Base-by-base conservation (phyloP, 2,888 invertebrate genomes). In the Callosobruchus maculatus region DNA sequence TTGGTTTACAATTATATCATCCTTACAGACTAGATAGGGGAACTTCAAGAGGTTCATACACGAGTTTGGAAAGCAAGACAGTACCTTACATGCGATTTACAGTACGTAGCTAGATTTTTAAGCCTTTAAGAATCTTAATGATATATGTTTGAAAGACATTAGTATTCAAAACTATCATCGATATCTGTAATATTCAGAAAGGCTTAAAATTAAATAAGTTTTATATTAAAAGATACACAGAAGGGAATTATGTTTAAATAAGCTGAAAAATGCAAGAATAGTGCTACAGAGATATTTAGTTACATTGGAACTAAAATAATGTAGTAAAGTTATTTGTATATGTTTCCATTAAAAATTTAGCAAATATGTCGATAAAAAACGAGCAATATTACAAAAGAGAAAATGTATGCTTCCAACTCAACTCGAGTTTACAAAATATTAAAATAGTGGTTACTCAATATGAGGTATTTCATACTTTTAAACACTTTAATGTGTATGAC, bases 1-100 rank as follows among this genome's bases (percentile, higher is more conserved):
- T 83, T 83, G 82, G 82, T 82, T 78, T 75, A 73, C 74, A 49
- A 49, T 72, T 68, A 76, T 74, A 74, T 77, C 73, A 74, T 73
- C 72, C 71, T 75, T 74, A 75, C 68, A 76, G 79, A 80, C 81
- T 80, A 80, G 80, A 80, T 73, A 73, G 73, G 73, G 49, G 49
- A 49, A 49, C 13, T 49, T 49, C 49, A 49, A 49, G 18, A 49
- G 13, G 26, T 26, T 4, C 26, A 2, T 26, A 26, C 26, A 26
- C 7, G 26, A 26, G 49, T 49, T 49, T 49, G 18, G 49, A 49
- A 49, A 13, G 49, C 49, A 49, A 18, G 49, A 49, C 49, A 49
- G 49, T 49, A 49, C 18, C 13, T 49, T 13, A 18, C 49, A 49
- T 49, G 49, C 49, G 49, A 49, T 1, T 49, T 49, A 1, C 13